Conservation (phyloP, 2,797 vertebrate species). For the Loris lydekkerianus region DNA sequence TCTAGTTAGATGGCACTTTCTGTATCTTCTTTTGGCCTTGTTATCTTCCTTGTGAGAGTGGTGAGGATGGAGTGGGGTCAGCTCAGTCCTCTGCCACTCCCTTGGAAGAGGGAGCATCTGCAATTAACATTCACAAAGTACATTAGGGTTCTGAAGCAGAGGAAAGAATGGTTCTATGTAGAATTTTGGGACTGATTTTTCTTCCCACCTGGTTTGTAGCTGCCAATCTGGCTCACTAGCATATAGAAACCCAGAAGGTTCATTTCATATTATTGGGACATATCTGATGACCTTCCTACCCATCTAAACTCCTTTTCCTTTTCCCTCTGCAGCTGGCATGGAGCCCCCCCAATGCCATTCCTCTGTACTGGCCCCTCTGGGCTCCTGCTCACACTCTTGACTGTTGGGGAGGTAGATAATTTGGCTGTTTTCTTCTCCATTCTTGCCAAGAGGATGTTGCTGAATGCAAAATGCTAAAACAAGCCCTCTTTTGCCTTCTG, state of each 20-base stretch:
- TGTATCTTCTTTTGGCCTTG: neutral
- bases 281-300: neutral
- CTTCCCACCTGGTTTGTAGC: constrained; percentile 19
- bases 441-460: constrained; percentile 62
- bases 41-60: neutral
- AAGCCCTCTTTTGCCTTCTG: constrained; percentile 58
- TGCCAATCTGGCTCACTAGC: neutral
- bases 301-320: neutral
- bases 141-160: constrained; percentile 42
- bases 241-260: constrained; percentile 22
- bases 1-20: neutral
- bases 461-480: constrained; percentile 66
- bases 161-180: neutral
- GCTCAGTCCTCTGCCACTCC: neutral
- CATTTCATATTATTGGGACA: neutral
- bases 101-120: neutral
- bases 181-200: constrained; percentile 37
- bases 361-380: constrained; percentile 13
- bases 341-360: neutral
- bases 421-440: constrained; percentile 28
- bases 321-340: neutral
- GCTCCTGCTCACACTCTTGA: neutral
- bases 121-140: constrained; percentile 47
- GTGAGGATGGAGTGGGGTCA: neutral
- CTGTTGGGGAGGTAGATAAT: neutral